phyloP scores from a whole-genome alignment of 2,113 vertebrate genomes.

The Grallaria varia region DNA sequence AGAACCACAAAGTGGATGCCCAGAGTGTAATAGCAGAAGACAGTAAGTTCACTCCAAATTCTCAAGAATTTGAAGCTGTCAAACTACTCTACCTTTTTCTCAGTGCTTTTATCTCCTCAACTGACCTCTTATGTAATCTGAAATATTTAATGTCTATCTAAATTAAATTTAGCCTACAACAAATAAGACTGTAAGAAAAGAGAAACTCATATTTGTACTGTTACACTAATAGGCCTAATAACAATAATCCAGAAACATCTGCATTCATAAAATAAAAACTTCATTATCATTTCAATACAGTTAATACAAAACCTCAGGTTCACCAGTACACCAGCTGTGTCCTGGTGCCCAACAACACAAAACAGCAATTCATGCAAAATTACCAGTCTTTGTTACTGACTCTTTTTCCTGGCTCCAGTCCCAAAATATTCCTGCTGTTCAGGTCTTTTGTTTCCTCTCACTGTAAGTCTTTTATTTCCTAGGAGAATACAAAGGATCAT shows the following conservation, averaged over 20 bases:
- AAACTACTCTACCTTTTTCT: background rate
- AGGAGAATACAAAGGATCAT: slow-evolving; percentile 52
- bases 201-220: slow-evolving; percentile 68
- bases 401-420: slow-evolving; percentile 71
- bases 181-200: slow-evolving; percentile 60
- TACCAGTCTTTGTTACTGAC: slow-evolving; percentile 73
- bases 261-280: slow-evolving; percentile 77
- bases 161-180: slow-evolving; percentile 49
- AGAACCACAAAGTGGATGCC: background rate
- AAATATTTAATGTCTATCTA: background rate
- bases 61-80: background rate
- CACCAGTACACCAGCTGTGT: slow-evolving; percentile 70
- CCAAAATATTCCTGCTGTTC: slow-evolving; percentile 74
- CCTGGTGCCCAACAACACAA: slow-evolving; percentile 71
- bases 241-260: slow-evolving; percentile 75
- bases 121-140: background rate
- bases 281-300: slow-evolving; percentile 78
- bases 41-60: background rate
- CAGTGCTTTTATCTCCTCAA: background rate
- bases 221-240: slow-evolving; percentile 77
- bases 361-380: slow-evolving; percentile 78
- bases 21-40: background rate
- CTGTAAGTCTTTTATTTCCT: slow-evolving; percentile 59
- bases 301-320: slow-evolving; percentile 75
- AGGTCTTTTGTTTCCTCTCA: slow-evolving; percentile 71